Evolutionary conservation across 64 coral and sea anemone species (phyloP).

Genomic region (Platygyra sinensis): DNA sequence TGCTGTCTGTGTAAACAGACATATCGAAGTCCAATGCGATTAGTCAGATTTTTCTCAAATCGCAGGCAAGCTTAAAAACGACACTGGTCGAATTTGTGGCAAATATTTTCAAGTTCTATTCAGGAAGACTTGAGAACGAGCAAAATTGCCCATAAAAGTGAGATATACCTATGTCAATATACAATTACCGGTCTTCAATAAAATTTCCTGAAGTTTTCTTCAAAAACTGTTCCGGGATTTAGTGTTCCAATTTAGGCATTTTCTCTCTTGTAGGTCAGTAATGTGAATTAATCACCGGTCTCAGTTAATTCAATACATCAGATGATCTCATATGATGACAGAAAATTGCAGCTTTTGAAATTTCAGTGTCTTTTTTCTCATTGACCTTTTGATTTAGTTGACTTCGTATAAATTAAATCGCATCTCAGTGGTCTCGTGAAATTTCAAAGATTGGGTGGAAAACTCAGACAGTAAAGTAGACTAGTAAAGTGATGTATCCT

Average conservation of each 20-base stretch:
- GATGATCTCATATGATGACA: neutral
- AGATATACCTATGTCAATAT: neutral
- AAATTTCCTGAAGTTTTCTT: neutral
- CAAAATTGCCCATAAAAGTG: neutral
- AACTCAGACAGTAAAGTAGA: neutral
- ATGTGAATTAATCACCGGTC: neutral
- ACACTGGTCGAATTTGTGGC: neutral
- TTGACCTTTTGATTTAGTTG: neutral
- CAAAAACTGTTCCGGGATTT: neutral
- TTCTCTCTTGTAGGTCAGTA: neutral
- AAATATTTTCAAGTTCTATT: neutral
- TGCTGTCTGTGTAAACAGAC: constrained; percentile 1
- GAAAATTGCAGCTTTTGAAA: neutral
- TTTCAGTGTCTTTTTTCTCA: neutral
- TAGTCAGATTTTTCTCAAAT: constrained; percentile 8
- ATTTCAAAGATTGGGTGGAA: neutral
- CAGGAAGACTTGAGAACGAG: neutral
- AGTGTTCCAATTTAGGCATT: neutral
- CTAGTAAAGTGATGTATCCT: neutral
- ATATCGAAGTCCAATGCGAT: constrained; percentile 12
- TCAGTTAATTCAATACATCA: neutral
- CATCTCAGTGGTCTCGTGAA: neutral
- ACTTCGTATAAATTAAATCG: neutral
- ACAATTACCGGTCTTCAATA: neutral
- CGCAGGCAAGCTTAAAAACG: neutral